Conservation (phyloP, 2,888 invertebrate genomes). For the Hyalella azteca region DNA sequence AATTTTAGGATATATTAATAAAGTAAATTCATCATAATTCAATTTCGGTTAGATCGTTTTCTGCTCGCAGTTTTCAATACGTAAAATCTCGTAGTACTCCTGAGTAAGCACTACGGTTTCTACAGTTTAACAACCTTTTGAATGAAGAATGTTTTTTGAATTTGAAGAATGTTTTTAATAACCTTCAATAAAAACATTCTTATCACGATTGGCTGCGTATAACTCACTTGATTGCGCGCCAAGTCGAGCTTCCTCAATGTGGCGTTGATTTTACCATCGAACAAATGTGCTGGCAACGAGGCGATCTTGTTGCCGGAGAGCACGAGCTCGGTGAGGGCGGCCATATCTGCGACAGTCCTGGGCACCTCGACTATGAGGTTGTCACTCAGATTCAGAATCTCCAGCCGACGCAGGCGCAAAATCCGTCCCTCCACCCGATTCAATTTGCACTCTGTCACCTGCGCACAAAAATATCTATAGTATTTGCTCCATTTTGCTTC, state of each 20-base stretch:
- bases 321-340: conserved; percentile 40
- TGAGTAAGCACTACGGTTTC: too few species aligned
- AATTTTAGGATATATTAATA: too few species aligned
- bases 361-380: conserved; percentile 43
- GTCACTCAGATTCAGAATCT: conserved; percentile 35
- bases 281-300: conserved; percentile 34
- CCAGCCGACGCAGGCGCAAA: conserved; percentile 37
- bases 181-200: too few species aligned
- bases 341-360: conserved; percentile 29
- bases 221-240: conserved; percentile 39
- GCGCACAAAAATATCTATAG: not conserved
- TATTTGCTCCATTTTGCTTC: too few species aligned
- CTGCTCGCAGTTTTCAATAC: too few species aligned
- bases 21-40: too few species aligned
- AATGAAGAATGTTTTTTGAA: too few species aligned
- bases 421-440: conserved; percentile 46
- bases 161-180: too few species aligned
- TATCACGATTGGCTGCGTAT: too few species aligned
- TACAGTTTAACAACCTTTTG: too few species aligned
- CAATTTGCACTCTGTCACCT: conserved; percentile 42
- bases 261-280: conserved; percentile 37
- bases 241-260: conserved; percentile 40
- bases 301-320: conserved; percentile 41
- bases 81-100: too few species aligned
- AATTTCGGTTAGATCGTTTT: too few species aligned